Evolutionary conservation across 2,113 vertebrate species (phyloP).

Genomic region (Eudyptes chrysolophus): DNA sequence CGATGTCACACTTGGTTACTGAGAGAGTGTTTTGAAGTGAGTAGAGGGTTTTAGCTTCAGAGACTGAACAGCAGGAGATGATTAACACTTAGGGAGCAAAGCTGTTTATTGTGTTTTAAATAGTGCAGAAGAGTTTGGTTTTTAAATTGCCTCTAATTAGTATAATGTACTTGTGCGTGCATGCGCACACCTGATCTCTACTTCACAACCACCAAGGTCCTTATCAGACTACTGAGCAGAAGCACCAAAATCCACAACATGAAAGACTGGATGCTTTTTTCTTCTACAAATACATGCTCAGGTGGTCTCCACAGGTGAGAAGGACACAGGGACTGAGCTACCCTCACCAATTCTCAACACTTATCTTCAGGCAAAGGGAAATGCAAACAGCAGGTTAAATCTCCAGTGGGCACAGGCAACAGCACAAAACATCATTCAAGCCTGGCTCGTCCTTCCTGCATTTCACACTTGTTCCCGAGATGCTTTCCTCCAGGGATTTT

Average conservation of each 20-base stretch:
- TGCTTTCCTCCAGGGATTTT: neutral
- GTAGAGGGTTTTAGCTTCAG: constrained; percentile 61
- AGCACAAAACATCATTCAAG: neutral
- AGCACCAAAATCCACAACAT: neutral
- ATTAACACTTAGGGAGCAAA: constrained; percentile 67
- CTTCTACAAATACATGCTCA: neutral
- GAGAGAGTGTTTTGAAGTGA: constrained; percentile 64
- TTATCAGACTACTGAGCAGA: neutral
- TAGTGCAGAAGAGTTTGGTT: constrained; percentile 64
- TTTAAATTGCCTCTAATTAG: constrained; percentile 68
- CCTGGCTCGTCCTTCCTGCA: neutral
- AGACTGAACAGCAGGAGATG: constrained; percentile 65
- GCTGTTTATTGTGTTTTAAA: constrained; percentile 72
- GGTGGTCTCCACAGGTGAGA: neutral
- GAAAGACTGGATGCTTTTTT: neutral
- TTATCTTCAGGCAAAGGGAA: neutral
- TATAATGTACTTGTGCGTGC: constrained; percentile 1
- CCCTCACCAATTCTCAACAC: neutral
- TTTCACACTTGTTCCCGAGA: neutral
- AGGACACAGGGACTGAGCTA: neutral
- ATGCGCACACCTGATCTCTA: constrained; percentile 45
- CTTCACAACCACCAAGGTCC: neutral
- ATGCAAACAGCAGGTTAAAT: neutral
- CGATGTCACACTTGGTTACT: constrained; percentile 59
- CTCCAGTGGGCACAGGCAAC: neutral